Percentiles rank a stretch among this genome's conserved stretches.
phyloP scores from a whole-genome alignment of 1,140 invertebrate species.

The Caenorhabditis latens region DNA sequence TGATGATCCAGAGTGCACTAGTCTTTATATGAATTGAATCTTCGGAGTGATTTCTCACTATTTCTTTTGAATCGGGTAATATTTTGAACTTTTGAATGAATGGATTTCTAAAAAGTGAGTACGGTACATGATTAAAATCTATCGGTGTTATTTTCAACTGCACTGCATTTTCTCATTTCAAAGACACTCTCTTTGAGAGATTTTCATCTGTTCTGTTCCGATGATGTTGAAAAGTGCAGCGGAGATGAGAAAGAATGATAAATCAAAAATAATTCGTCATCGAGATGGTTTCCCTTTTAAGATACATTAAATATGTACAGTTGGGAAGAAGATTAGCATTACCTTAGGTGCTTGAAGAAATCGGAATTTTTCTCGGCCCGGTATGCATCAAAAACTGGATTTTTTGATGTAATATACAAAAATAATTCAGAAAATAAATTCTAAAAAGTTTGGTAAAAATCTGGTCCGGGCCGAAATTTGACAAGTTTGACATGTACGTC shows the following conservation, averaged over 20 bases:
- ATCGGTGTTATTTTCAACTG: background rate
- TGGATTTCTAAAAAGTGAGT: background rate
- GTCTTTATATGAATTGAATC: background rate
- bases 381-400: no score
- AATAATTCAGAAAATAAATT: no score
- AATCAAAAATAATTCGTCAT: background rate
- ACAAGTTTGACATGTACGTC: no score
- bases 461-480: no score
- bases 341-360: no score
- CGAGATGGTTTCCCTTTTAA: background rate
- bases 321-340: no score
- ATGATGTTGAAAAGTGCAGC: background rate
- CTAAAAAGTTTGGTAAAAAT: no score
- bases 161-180: background rate
- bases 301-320: no score
- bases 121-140: background rate
- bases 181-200: background rate
- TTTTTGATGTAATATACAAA: no score
- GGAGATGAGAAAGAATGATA: background rate
- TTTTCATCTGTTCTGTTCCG: background rate
- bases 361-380: no score
- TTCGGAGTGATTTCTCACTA: background rate
- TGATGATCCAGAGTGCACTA: slow-evolving; percentile 31
- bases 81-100: background rate
- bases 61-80: background rate